phyloP scores from a whole-genome alignment of 2,113 vertebrate genomes.

The Elanus axillaris region DNA sequence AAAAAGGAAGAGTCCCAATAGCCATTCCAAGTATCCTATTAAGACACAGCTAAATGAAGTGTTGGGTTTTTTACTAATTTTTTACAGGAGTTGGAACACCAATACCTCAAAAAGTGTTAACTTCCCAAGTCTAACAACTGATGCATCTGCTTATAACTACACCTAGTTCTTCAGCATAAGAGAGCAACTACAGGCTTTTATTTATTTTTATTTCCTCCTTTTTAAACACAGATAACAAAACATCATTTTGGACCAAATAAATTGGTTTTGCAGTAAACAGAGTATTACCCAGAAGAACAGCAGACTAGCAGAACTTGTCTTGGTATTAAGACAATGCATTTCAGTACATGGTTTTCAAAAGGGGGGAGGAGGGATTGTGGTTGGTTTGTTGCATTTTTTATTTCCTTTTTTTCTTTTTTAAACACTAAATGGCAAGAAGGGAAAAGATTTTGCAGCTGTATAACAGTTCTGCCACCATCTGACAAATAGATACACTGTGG shows the following conservation, averaged over 20 bases:
- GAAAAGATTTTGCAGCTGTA: background rate
- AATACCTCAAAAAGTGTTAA: background rate
- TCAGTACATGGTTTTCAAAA: background rate
- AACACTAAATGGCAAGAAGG: background rate
- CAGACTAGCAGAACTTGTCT: background rate
- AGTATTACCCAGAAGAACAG: background rate
- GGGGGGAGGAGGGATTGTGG: fast-evolving
- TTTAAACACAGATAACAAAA: background rate
- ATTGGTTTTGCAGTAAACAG: background rate
- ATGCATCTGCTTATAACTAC: background rate
- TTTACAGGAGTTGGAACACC: background rate
- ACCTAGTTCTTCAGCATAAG: background rate
- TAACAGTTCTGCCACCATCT: background rate
- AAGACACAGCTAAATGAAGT: background rate
- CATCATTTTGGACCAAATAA: background rate
- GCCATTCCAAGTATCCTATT: background rate
- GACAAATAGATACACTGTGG: background rate
- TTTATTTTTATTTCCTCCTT: background rate
- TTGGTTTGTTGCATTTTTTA: background rate
- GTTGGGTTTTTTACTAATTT: background rate
- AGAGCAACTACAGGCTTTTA: background rate
- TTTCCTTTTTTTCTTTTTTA: background rate
- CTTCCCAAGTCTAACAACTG: background rate
- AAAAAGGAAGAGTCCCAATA: background rate
- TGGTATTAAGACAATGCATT: background rate